Evolutionary conservation across 2,113 vertebrate genomes (phyloP), one percentile per base, ranked within the genome.

Genomic region (Orycteropus afer): DNA sequence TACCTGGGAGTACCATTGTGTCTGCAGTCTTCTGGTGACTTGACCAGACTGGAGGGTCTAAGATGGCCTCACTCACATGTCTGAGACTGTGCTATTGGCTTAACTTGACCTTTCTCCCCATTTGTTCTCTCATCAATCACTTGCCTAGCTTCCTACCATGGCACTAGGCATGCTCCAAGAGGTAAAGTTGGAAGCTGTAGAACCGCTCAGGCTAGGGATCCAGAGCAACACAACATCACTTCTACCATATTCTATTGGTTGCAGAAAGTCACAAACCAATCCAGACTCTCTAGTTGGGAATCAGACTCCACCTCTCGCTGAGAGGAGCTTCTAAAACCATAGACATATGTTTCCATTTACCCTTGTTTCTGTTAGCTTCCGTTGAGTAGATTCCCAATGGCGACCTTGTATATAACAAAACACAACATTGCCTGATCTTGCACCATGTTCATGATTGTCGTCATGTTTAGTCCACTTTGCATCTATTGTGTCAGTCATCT

Each of bases 1-100:
- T 10, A 32, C 13, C 0, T 7, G 67, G 47, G 15, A 6, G 37
- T 14, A 14, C 27, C 25, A 5, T 14, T 0, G 17, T 4, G 86
- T 37, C 83, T 49, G 4, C 49, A 32, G 45, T n/a, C 40, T 7
- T 34, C 49, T 51, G 32, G 40, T 42, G 61, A 8, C 61, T 40
- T 2, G 5, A 9, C 37, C 27, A 40, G 15, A 23, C 8, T n/a
- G n/a, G 63, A 22, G n/a, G 25, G 67, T 49, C n/a, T 45, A 2
- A 59, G 6, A n/a, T 37, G 34, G 57, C 57, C 15, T 51, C 15
- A 17, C 25, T 15, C 45, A 10, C 11, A 6, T 2, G 13, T 15
- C 29, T 7, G 47, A 47, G 77, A 69, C 49, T 17, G 2, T 51
- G 63, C 6, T 5, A 55, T 5, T 47, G 67, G 37, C n/a, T 12